phyloP scores from a whole-genome alignment of 2,797 vertebrate genomes.

The Myotis daubentonii region DNA sequence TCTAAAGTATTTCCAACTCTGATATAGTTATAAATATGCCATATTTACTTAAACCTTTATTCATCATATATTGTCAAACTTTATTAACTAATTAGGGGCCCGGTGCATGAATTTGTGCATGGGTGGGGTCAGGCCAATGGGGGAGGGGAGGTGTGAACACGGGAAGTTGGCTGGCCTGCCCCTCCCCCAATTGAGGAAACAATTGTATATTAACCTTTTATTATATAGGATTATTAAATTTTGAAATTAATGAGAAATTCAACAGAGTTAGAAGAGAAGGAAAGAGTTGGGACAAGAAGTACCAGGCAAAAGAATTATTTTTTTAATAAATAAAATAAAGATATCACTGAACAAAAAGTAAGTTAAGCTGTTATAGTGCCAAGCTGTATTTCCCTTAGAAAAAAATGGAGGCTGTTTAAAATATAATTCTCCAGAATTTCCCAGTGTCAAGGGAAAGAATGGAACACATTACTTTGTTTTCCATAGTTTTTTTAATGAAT shows the following conservation, averaged over 20 bases:
- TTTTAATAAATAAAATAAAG: not conserved
- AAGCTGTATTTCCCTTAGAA: not conserved
- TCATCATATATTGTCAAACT: not conserved
- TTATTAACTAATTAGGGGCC: not conserved
- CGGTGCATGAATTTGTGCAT: no score
- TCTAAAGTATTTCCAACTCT: not conserved
- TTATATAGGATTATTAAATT: not conserved
- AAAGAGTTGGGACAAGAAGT: not conserved
- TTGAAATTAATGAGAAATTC: not conserved
- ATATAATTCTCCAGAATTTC: accelerated
- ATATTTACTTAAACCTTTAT: not conserved
- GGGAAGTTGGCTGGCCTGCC: no score
- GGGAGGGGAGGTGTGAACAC: no score
- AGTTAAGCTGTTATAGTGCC: not conserved
- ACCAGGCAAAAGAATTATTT: not conserved
- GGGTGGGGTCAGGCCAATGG: no score
- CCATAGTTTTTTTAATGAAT: not conserved
- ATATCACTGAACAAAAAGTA: not conserved
- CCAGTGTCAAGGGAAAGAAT: not conserved
- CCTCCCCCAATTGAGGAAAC: no score
- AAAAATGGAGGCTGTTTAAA: not conserved
- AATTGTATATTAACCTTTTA: no score
- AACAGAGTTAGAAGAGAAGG: not conserved
- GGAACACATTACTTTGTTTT: not conserved
- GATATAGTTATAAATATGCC: not conserved